phyloP scores from a whole-genome alignment of 2,797 vertebrate species.

The Peromyscus eremicus region DNA sequence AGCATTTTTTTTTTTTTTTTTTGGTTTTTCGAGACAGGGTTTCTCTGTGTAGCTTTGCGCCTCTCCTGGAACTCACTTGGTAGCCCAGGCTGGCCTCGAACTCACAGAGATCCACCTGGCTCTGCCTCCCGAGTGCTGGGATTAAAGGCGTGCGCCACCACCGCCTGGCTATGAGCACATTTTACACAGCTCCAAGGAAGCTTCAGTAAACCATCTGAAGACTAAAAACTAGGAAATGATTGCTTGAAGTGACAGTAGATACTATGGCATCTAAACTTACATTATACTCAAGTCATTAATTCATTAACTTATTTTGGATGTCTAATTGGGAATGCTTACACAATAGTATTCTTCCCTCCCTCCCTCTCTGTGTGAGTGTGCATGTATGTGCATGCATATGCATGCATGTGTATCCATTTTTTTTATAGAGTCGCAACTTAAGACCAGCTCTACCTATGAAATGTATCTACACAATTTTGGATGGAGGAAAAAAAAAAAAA shows the following conservation, averaged over 20 bases:
- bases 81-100: too few relatives aligned
- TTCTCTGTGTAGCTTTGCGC: too few relatives aligned
- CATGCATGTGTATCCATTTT: background rate
- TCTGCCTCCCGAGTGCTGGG: too few relatives aligned
- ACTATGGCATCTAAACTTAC: conserved; percentile 20
- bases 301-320: conserved; percentile 47
- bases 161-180: too few relatives aligned
- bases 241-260: conserved; percentile 34
- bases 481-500: conserved; percentile 48
- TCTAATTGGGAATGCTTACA: conserved; percentile 41
- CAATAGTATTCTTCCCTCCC: background rate
- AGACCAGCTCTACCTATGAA: background rate
- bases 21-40: too few relatives aligned
- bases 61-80: too few relatives aligned
- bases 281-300: conserved; percentile 25
- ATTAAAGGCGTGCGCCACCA: too few relatives aligned
- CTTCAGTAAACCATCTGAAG: conserved; percentile 26
- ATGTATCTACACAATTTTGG: conserved; percentile 7
- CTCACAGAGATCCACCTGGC: too few relatives aligned
- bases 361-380: background rate
- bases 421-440: background rate
- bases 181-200: conserved; percentile 34
- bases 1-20: too few relatives aligned
- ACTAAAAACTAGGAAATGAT: conserved; percentile 33
- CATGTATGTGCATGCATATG: background rate